Evolutionary conservation across 2,797 vertebrate species (phyloP).

Genomic region (Cheirogaleus major): DNA sequence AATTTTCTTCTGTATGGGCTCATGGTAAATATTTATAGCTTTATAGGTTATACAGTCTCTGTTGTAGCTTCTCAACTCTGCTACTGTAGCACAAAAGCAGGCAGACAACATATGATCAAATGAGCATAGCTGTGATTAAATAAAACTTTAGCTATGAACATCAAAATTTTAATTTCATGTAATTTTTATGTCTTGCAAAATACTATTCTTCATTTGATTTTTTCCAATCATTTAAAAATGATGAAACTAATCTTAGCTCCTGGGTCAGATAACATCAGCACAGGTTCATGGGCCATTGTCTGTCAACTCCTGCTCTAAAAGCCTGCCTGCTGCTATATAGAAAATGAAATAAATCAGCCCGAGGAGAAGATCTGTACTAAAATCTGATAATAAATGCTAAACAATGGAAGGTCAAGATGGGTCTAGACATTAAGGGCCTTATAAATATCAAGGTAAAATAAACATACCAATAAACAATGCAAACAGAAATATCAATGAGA

Average conservation of each 20-base stretch:
- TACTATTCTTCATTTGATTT: background rate
- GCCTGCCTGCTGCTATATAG: background rate
- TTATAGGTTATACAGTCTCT: background rate
- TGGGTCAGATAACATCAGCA: background rate
- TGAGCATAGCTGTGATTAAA: background rate
- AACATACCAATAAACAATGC: slow-evolving; percentile 2
- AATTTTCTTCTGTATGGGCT: background rate
- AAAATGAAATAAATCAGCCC: slow-evolving; percentile 12
- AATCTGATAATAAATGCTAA: background rate
- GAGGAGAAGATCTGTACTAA: background rate
- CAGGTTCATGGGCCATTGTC: background rate
- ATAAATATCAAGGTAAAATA: slow-evolving; percentile 32
- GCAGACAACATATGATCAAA: background rate
- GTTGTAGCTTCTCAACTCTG: background rate
- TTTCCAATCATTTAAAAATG: slow-evolving; percentile 22
- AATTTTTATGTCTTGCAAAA: background rate
- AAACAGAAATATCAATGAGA: slow-evolving; percentile 25
- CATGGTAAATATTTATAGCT: background rate
- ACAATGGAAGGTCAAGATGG: background rate
- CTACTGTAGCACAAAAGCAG: background rate
- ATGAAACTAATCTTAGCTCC: background rate
- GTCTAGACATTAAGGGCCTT: background rate
- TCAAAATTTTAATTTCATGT: background rate
- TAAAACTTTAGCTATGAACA: background rate
- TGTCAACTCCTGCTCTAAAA: background rate